Evolutionary conservation across 2,888 invertebrate genomes (phyloP).

Genomic region (Drosophila histrio): DNA sequence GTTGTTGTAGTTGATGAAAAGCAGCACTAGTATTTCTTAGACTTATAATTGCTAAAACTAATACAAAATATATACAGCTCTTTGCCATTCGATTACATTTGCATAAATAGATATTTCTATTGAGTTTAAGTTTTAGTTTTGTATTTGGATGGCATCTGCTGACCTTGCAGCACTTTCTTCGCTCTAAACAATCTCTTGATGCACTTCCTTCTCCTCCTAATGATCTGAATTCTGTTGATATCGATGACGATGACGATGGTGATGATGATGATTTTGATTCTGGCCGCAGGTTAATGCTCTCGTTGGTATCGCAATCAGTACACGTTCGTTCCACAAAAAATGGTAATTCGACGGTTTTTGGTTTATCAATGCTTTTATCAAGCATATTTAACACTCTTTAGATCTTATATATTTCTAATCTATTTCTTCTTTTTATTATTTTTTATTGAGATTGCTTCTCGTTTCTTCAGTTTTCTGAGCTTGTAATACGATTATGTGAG

Average conservation of each 20-base stretch:
- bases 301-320: constrained; percentile 41
- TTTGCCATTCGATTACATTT: constrained; percentile 73
- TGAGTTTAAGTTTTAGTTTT: constrained; percentile 53
- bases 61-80: constrained; percentile 76
- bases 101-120: constrained; percentile 61
- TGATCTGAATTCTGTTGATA: background rate
- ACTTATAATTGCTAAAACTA: constrained; percentile 69
- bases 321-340: constrained; percentile 54
- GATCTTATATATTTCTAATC: background rate
- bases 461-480: background rate
- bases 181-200: background rate
- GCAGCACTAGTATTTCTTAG: constrained; percentile 63
- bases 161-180: background rate
- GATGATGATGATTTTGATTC: background rate
- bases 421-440: background rate
- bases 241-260: constrained; percentile 12
- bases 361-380: constrained; percentile 42
- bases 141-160: constrained; percentile 51
- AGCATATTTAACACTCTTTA: constrained; percentile 58
- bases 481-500: background rate
- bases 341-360: constrained; percentile 53
- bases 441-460: background rate
- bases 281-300: constrained; percentile 28
- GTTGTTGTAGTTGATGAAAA: constrained; percentile 18
- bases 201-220: background rate